A percentile compares a stretch with the other conserved stretches of the same genome.
These are phyloP conservation scores for Tryphoninae sp. DNA, from an alignment of 2,888 invertebrate genomes.

Conservation along the genomic window DNA sequence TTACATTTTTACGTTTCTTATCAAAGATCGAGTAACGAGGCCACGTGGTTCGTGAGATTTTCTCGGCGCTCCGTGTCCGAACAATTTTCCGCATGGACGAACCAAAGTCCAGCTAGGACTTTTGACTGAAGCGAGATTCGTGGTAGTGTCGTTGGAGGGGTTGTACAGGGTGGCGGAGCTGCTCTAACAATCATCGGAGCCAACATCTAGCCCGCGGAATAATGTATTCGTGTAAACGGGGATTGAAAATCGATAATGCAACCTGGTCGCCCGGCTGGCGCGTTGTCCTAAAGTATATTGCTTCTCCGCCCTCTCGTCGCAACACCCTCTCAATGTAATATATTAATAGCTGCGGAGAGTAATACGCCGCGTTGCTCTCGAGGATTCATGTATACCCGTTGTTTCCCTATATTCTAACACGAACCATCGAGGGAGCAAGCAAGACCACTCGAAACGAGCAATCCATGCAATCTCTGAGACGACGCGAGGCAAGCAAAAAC, in stretches of 20 bases:
- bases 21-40: neutral
- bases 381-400: neutral
- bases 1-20: slow-evolving; percentile 21
- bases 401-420: slow-evolving; percentile 3
- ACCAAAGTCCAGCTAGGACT: neutral
- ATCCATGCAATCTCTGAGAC: neutral
- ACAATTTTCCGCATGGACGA: slow-evolving; percentile 45
- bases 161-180: neutral
- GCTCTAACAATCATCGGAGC: slow-evolving; percentile 25
- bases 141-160: slow-evolving; percentile 14
- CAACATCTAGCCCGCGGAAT: slow-evolving; percentile 42
- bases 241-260: slow-evolving; percentile 66
- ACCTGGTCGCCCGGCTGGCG: slow-evolving; percentile 54
- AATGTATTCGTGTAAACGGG: slow-evolving; percentile 62
- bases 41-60: slow-evolving; percentile 32
- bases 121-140: slow-evolving; percentile 22
- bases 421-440: neutral
- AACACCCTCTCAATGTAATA: slow-evolving; percentile 13
- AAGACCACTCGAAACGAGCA: neutral
- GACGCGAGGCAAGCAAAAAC: neutral
- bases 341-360: slow-evolving; percentile 40
- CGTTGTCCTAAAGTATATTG: slow-evolving; percentile 51
- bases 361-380: slow-evolving; percentile 28
- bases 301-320: neutral
- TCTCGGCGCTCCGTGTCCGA: slow-evolving; percentile 8